Conservation (phyloP, 2,888 invertebrate species). For the Ligdia adustata region DNA sequence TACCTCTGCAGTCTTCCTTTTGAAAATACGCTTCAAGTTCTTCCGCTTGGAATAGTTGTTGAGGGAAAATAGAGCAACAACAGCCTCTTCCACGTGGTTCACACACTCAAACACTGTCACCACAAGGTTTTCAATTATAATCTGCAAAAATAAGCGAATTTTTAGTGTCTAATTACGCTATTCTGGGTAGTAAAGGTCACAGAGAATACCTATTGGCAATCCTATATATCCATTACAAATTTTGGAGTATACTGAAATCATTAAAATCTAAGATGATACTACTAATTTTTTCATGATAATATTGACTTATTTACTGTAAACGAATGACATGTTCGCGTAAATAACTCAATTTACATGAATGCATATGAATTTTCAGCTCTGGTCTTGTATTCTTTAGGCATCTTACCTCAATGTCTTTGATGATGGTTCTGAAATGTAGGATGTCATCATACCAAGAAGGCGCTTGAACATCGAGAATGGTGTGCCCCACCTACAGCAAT, state of each 20-base stretch:
- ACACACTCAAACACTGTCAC: conserved; percentile 90
- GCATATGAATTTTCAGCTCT: no score
- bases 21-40: conserved; percentile 87
- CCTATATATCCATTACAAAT: no score
- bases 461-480: conserved; percentile 91
- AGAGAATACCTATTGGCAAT: no score
- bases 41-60: conserved; percentile 91
- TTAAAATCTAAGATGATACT: no score
- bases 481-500: conserved; percentile 72
- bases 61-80: conserved; percentile 90
- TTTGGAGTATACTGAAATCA: no score
- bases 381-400: neutral
- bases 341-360: no score
- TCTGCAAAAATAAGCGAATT: conserved; percentile 61
- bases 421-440: conserved; percentile 82
- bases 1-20: conserved; percentile 86
- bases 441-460: conserved; percentile 93
- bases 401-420: conserved; percentile 85
- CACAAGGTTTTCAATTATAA: conserved; percentile 93
- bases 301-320: no score
- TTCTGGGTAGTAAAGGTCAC: no score
- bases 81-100: conserved; percentile 91
- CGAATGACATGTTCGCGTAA: no score
- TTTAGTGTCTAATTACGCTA: neutral
- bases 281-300: no score